Conservation (phyloP, 2,888 invertebrate genomes). For the Noctua janthina region DNA sequence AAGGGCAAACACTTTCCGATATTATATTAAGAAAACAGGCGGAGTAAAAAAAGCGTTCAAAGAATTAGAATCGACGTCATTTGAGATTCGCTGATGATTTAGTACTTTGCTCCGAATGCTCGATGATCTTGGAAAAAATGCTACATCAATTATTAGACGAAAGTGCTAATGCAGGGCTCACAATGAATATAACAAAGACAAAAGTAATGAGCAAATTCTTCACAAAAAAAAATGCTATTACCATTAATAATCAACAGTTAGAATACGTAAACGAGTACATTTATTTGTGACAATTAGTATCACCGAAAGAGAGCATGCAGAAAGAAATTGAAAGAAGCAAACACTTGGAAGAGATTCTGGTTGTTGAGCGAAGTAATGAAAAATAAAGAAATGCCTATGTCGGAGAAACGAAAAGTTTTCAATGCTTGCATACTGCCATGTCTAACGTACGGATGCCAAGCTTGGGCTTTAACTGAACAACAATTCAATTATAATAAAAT, state of each 20-base stretch:
- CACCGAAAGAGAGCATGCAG: background rate
- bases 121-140: no score
- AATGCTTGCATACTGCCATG: background rate
- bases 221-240: background rate
- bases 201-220: background rate
- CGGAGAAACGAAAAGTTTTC: background rate
- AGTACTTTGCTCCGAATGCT: no score
- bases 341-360: background rate
- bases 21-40: no score
- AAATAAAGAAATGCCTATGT: background rate
- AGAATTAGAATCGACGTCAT: no score
- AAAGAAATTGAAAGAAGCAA: conserved; percentile 2
- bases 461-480: no score
- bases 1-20: no score
- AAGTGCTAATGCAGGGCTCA: no score
- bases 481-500: no score
- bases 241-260: background rate
- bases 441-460: no score
- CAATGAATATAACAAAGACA: background rate
- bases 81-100: no score
- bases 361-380: conserved; percentile 1
- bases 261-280: background rate
- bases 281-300: background rate
- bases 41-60: no score
- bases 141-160: no score